Evolutionary conservation across 2,888 invertebrate species (phyloP), one percentile per base, ranked within the genome.

Genomic region (Halictus quadricinctus): DNA sequence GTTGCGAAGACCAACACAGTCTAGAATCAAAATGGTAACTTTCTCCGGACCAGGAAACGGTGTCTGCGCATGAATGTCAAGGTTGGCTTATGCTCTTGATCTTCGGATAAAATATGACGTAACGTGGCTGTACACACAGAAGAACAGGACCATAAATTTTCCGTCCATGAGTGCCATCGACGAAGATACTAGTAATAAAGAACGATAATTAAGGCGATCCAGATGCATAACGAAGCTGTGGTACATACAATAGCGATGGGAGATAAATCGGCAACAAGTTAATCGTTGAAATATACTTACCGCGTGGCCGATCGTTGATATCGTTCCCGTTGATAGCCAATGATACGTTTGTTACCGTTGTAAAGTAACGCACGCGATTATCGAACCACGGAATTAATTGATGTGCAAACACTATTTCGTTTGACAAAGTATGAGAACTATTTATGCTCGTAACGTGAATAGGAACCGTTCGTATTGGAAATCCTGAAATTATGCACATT

Each of bases 121-220:
- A 90, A 90, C 85, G 80, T 75, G 80, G 64, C 80, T 70, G 75
- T 85, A 75, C 43, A 76, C 79, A 85, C 86, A 82, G 82, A 83
- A 74, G 86, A 81, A 81, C 85, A 50, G 79, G 70, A 64, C 77
- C 79, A 87, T 91, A 91, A 90, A 91, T 91, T 90, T 91, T 89
- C 88, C 87, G 81, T 75, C 80, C 86, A 43, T 58, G 80, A 83
- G 72, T 79, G 69, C 83, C 84, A 80, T 81, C 87, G 78, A 72
- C 72, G 76, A 76, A 80, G 85, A 89, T 88, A 89, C 85, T 43
- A 43, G 88, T 86, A 87, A 90, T 89, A 88, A 87, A 83, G 80
- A 69, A 79, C 86, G 89, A 90, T 90, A 90, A 92, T 92, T 90
- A 92, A 91, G 89, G 83, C 90, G 90, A 88, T 91, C 87, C 87